Conservation (phyloP, 1,140 invertebrate genomes). For the Drosophila quadrilineata region DNA sequence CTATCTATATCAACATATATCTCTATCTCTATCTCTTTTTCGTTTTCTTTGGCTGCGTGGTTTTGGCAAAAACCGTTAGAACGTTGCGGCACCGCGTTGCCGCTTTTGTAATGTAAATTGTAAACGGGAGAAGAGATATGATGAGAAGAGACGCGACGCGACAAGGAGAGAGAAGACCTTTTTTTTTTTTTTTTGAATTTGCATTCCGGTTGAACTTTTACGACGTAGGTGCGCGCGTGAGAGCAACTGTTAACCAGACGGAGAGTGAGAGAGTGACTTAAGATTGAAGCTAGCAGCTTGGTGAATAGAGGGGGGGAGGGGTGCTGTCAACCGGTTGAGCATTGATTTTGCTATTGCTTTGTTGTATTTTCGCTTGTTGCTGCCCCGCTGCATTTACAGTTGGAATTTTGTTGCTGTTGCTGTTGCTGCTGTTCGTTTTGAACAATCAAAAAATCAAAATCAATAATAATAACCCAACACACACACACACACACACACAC, state of each 20-base stretch:
- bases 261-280: slow-evolving; percentile 3
- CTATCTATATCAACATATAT: not conserved
- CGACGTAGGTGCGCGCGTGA: slow-evolving; percentile 19
- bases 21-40: not conserved
- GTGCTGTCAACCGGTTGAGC: not conserved
- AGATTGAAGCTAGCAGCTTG: slow-evolving; percentile 18
- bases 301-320: no score
- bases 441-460: slow-evolving; percentile 72
- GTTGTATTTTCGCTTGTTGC: not conserved
- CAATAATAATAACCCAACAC: slow-evolving; percentile 47
- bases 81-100: slow-evolving; percentile 31
- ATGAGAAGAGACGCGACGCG: no score
- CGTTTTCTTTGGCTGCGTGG: no score
- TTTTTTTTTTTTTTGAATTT: no score
- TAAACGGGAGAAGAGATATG: no score
- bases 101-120: slow-evolving; percentile 46
- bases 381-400: slow-evolving; percentile 38
- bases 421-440: slow-evolving; percentile 10
- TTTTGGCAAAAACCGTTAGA: slow-evolving; percentile 67
- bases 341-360: not conserved
- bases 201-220: slow-evolving; percentile 21
- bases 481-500: no score
- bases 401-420: no score
- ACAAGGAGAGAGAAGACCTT: no score
- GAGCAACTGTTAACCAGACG: not conserved